Base-by-base conservation (phyloP, 2,797 vertebrate species). In the Hoplostethus atlanticus region DNA sequence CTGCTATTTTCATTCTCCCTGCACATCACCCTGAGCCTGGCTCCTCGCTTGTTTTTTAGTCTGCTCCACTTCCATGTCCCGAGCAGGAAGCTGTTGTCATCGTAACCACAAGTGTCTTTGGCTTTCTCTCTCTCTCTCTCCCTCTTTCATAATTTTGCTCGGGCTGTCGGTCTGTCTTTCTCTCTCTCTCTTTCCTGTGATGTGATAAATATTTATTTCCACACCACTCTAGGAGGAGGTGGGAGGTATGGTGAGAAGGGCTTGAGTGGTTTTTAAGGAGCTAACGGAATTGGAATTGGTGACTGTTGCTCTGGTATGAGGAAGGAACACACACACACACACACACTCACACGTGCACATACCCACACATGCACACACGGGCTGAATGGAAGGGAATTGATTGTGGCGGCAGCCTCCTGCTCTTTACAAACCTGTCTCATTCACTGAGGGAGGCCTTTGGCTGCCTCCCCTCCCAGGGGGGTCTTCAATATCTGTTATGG, bases 181-280 rank as follows among this genome's bases (percentile, higher is more conserved):
- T 75, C 13, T 69, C 44, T 72, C 73, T 71, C 62, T 79, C 63
- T 36, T 72, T 71, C 31, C 66, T 80, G 65, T 73, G 71, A 76
- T 80, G 80, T 75, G 75, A 91, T 91, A 90, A 91, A 92, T 91
- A 93, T 93, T 86, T 90, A 91, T 92, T 85, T 88, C 73, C 55
- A 65, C 38, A 58, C 56, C 55, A 61, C 65, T 84, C 69, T 42
- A 28, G 25, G 46, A 64, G 48, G 21, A 47, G 69, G 21, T 46
- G 68, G 57, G 74, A 46, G 44, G 62, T 47, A 42, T 31, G 31
- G 36, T 0, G 44, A 71, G 71, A 55, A 58, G 60, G 61, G 54
- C 67, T 59, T 74, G 79, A 85, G 87, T 83, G 77, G 61, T 78
- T 88, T 83, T 84, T 81, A 90, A 87, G 84, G 68, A 86, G 68